Conservation (phyloP, 2,888 invertebrate genomes). For the Lasioglossum oenotherae region DNA sequence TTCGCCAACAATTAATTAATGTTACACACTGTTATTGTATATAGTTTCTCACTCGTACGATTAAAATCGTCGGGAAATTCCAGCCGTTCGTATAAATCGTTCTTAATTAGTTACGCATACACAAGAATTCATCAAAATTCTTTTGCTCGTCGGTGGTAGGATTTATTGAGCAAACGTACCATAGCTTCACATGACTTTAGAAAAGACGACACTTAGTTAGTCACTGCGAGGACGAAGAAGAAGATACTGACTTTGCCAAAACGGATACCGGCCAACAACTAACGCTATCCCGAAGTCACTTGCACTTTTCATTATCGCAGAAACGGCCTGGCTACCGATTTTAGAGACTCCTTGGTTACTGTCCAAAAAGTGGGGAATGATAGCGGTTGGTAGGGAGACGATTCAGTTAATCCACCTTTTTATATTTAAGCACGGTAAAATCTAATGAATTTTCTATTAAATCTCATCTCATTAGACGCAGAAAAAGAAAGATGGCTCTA, state of each 20-base stretch:
- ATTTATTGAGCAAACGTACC: slow-evolving; percentile 53
- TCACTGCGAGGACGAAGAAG: slow-evolving; percentile 30
- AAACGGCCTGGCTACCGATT: slow-evolving; percentile 78
- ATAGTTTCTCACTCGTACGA: slow-evolving; percentile 10
- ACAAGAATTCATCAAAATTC: slow-evolving; percentile 7
- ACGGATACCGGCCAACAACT: slow-evolving; percentile 80
- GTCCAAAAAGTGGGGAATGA: slow-evolving; percentile 69
- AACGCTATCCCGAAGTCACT: slow-evolving; percentile 73
- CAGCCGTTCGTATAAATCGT: slow-evolving; percentile 20
- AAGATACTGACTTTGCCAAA: slow-evolving; percentile 77
- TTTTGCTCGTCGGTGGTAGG: slow-evolving; percentile 30
- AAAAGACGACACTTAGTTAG: slow-evolving; percentile 39
- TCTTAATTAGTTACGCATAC: slow-evolving; percentile 38
- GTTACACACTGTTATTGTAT: not conserved
- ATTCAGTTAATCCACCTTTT: not conserved
- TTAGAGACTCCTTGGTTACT: slow-evolving; percentile 76
- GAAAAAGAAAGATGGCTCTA: not conserved
- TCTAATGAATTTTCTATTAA: slow-evolving; percentile 15
- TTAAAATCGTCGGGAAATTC: slow-evolving; percentile 15
- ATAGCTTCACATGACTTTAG: slow-evolving; percentile 39
- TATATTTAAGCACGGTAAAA: slow-evolving; percentile 16
- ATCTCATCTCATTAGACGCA: not conserved
- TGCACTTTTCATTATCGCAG: slow-evolving; percentile 77
- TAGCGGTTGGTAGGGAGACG: slow-evolving; percentile 35
- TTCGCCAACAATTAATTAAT: not conserved